Evolutionary conservation across 2,113 vertebrate genomes (phyloP).

Genomic region (Columba janthina): DNA sequence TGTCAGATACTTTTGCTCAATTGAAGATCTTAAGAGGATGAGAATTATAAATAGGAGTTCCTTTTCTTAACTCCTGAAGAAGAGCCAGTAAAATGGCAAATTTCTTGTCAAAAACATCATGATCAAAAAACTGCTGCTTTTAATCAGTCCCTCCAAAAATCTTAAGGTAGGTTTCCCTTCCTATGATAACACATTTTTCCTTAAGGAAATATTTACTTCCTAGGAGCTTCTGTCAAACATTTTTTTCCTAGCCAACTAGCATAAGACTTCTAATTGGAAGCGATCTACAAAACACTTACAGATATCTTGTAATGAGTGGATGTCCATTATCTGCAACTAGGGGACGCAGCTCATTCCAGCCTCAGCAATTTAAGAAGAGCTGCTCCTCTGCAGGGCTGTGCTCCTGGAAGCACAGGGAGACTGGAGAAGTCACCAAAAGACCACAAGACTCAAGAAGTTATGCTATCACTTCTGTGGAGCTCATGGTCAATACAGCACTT

Average conservation of each 20-base stretch:
- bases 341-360: not conserved
- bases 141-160: not conserved
- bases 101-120: not conserved
- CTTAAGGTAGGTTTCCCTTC: not conserved
- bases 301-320: not conserved
- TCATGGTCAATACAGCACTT: not conserved
- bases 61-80: not conserved
- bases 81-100: not conserved
- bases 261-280: not conserved
- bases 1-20: not conserved
- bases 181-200: not conserved
- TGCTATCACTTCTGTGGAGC: not conserved
- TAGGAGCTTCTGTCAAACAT: not conserved
- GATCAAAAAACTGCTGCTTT: not conserved
- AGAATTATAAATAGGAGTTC: slow-evolving; percentile 5
- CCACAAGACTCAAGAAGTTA: not conserved
- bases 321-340: not conserved
- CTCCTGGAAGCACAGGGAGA: not conserved
- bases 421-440: not conserved
- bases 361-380: not conserved
- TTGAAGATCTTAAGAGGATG: not conserved
- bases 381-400: not conserved
- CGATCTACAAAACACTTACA: not conserved
- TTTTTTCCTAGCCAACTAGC: not conserved
- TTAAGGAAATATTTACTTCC: not conserved